These are phyloP conservation scores for Tangara arthus DNA, from an alignment of 2,797 vertebrate genomes.

Conservation along the genomic window DNA sequence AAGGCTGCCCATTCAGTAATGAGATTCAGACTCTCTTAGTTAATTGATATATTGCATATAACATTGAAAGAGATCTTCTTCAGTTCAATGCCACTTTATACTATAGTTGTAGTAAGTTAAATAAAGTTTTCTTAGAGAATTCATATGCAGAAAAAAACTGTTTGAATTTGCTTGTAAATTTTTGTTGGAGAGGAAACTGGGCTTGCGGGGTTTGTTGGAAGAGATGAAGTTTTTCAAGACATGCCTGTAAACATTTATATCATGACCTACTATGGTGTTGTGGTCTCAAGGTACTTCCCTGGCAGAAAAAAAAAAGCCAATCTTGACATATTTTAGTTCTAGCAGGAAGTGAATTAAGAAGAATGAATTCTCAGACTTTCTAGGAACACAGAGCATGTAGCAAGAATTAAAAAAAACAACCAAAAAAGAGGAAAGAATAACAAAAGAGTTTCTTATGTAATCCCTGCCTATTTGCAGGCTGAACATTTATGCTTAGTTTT, in stretches of 20 bases:
- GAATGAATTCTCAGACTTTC: not conserved
- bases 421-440: not conserved
- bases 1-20: conserved; percentile 3
- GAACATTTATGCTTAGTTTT: not conserved
- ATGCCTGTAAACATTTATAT: not conserved
- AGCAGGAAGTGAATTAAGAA: not conserved
- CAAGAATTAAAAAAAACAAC: not conserved
- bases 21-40: not conserved
- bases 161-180: not conserved
- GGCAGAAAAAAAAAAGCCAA: not conserved
- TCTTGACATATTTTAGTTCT: not conserved
- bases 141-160: not conserved
- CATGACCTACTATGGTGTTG: not conserved
- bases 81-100: not conserved
- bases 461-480: conserved; percentile 19
- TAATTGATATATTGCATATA: not conserved
- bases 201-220: not conserved
- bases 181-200: not conserved
- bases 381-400: not conserved
- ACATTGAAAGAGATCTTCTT: not conserved
- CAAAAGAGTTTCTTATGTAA: conserved; percentile 11
- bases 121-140: not conserved
- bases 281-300: not conserved
- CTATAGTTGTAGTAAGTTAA: not conserved
- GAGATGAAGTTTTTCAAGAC: not conserved